These are phyloP conservation scores for Corythornis cristatus DNA, from an alignment of 2,113 vertebrate genomes.

Conservation along the genomic window DNA sequence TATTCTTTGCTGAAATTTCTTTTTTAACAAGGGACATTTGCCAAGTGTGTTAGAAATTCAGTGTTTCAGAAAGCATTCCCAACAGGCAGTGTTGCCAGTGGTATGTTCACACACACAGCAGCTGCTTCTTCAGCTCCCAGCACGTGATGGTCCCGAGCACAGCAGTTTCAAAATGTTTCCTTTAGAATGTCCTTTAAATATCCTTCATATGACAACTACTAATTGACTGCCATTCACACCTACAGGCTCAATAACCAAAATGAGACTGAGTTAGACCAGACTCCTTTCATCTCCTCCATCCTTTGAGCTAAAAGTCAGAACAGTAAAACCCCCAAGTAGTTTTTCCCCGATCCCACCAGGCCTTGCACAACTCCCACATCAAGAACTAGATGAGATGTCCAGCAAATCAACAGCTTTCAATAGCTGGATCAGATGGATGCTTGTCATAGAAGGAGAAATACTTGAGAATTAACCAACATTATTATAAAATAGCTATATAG, in stretches of 20 bases:
- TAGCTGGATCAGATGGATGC: not conserved
- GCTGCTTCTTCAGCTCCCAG: not conserved
- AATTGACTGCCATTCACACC: not conserved
- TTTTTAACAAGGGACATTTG: slow-evolving; percentile 25
- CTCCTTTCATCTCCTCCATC: not conserved
- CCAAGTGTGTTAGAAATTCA: slow-evolving; percentile 35
- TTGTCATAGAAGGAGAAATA: not conserved
- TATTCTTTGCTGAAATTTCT: slow-evolving; percentile 25
- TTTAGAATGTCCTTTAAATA: not conserved
- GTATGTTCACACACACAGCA: slow-evolving; percentile 11
- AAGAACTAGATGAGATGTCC: not conserved
- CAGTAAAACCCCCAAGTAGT: not conserved
- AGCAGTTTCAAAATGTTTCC: not conserved
- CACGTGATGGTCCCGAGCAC: not conserved
- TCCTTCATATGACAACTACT: not conserved
- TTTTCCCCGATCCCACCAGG: not conserved
- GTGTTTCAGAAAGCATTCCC: slow-evolving; percentile 36
- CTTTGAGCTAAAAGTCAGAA: not conserved
- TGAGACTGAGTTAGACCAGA: not conserved
- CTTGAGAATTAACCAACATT: not conserved
- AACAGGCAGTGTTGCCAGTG: slow-evolving; percentile 40
- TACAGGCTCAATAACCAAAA: not conserved
- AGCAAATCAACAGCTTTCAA: not conserved
- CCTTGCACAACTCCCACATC: not conserved
- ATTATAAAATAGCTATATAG: not conserved